These are phyloP conservation scores for Campylomormyrus tamandua DNA, from an alignment of 2,113 vertebrate genomes.

Conservation along the genomic window DNA sequence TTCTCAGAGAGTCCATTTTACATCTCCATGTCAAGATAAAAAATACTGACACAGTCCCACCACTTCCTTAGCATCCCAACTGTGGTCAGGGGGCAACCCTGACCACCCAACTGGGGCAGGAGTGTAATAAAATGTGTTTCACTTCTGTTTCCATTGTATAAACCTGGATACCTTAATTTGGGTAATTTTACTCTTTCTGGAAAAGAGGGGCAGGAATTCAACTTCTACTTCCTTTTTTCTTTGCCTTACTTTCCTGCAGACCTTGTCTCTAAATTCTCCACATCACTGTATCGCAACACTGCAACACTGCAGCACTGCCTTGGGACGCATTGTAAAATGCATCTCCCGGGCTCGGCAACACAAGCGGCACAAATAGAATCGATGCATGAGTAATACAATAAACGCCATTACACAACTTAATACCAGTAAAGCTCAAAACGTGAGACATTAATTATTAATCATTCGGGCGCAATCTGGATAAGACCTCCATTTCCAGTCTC, in stretches of 20 bases:
- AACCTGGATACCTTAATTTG: constrained; percentile 13
- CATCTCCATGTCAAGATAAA: not conserved
- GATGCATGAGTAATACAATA: not conserved
- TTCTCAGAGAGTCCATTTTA: not conserved
- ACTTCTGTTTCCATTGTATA: not conserved
- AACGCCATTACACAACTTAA: not conserved
- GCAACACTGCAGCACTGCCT: not conserved
- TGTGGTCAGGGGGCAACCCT: not conserved
- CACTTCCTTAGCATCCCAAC: not conserved
- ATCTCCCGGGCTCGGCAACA: not conserved
- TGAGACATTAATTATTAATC: not conserved
- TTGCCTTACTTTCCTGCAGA: not conserved
- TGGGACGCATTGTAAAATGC: not conserved
- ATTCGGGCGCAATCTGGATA: not conserved
- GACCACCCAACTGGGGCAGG: not conserved
- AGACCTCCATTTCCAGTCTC: not conserved
- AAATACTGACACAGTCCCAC: not conserved
- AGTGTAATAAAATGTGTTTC: not conserved
- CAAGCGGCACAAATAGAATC: not conserved
- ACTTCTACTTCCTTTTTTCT: not conserved
- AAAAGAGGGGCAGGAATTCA: constrained; percentile 4
- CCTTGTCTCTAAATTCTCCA: not conserved
- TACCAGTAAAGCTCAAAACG: not conserved
- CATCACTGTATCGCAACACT: not conserved
- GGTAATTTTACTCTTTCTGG: constrained; percentile 11